These are phyloP conservation scores for Corapipo altera DNA, from an alignment of 2,113 vertebrate species.

Conservation along the genomic window DNA sequence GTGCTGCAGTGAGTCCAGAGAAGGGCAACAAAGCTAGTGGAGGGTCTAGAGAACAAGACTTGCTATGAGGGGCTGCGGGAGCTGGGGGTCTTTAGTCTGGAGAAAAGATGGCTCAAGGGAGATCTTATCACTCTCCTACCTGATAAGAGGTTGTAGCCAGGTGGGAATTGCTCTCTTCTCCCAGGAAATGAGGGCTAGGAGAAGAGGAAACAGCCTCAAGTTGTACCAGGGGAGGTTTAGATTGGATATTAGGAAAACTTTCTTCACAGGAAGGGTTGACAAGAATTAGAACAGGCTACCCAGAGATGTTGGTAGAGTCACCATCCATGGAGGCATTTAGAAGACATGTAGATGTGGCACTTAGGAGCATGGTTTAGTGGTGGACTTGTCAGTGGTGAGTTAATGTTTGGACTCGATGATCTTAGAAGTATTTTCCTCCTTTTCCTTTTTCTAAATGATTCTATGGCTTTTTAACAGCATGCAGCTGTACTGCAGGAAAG, in stretches of 20 bases:
- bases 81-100: background rate
- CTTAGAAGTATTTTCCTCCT: background rate
- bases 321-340: background rate
- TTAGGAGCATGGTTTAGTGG: background rate
- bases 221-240: background rate
- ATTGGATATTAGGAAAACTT: background rate
- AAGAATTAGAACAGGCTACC: background rate
- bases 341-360: background rate
- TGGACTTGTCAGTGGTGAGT: background rate
- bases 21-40: background rate
- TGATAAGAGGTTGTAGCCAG: background rate
- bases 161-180: background rate
- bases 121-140: background rate
- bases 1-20: background rate
- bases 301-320: background rate
- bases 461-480: background rate
- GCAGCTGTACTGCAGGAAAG: background rate
- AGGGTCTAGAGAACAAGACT: background rate
- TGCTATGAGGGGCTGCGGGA: background rate
- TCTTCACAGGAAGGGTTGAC: background rate
- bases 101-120: background rate
- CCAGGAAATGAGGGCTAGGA: no score
- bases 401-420: accelerated
- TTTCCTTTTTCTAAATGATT: background rate
- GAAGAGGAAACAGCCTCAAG: background rate